These are phyloP conservation scores for Clytia hemisphaerica DNA, from an alignment of 30 jellyfish, hydroid and myxozoan genomes.

Conservation along the genomic window DNA sequence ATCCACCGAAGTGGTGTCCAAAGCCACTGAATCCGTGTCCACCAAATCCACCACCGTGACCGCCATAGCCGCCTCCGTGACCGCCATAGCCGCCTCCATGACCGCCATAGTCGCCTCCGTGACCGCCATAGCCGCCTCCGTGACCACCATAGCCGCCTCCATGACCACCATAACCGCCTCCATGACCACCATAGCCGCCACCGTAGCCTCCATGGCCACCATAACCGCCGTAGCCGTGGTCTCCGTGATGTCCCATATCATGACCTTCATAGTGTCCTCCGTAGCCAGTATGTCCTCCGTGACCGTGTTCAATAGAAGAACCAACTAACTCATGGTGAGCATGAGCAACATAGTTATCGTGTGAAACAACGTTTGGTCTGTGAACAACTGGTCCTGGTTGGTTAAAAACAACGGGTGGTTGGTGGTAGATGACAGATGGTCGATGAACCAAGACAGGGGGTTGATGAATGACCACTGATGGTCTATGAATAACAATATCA, in stretches of 20 bases:
- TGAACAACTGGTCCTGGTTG: slow-evolving; percentile 98
- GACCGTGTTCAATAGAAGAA: slow-evolving; percentile 86
- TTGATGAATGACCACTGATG: slow-evolving; percentile 95
- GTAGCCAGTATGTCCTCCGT: slow-evolving; percentile 66
- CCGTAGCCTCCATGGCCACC: slow-evolving; percentile 59
- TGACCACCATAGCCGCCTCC: slow-evolving; percentile 39
- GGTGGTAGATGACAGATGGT: slow-evolving; percentile 95
- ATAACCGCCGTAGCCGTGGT: slow-evolving; percentile 28
- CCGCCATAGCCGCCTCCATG: slow-evolving; percentile 20
- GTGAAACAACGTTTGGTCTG: slow-evolving; percentile 92
- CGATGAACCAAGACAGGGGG: slow-evolving; percentile 96
- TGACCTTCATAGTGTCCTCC: slow-evolving; percentile 93
- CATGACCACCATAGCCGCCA: slow-evolving; percentile 41
- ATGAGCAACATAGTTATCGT: slow-evolving; percentile 85
- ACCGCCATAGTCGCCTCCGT: slow-evolving; percentile 19
- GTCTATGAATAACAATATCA: slow-evolving; percentile 94
- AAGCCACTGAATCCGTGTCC: slow-evolving; percentile 58
- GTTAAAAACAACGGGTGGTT: slow-evolving; percentile 98
- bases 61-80: slow-evolving; percentile 54
- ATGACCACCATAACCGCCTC: slow-evolving; percentile 59
- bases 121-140: slow-evolving; percentile 36
- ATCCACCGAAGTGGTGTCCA: slow-evolving; percentile 31
- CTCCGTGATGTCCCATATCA: slow-evolving; percentile 72
- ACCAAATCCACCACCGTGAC: slow-evolving; percentile 40
- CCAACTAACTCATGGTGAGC: slow-evolving; percentile 93